Conservation (phyloP, 2,797 vertebrate genomes). For the Cossypha heuglini region DNA sequence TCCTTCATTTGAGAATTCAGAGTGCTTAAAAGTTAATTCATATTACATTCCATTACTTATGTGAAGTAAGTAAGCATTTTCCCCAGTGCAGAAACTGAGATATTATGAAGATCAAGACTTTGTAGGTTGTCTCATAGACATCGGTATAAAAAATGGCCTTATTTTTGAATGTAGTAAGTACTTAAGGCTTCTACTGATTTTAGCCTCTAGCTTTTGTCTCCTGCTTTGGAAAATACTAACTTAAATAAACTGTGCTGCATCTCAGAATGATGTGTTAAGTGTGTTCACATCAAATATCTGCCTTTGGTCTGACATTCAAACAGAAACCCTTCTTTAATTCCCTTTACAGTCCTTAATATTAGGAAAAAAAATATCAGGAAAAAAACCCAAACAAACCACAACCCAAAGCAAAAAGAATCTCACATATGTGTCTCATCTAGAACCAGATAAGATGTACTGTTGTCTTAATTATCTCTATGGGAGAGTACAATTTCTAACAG, state of each 20-base stretch:
- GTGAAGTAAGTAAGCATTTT: background rate
- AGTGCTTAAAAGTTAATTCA: constrained; percentile 8
- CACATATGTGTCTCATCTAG: background rate
- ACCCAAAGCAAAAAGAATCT: background rate
- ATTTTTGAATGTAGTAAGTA: background rate
- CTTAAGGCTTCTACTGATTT: background rate
- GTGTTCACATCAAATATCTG: background rate
- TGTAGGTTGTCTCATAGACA: background rate
- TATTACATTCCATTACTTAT: background rate
- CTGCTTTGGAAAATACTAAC: background rate
- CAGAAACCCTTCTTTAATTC: background rate
- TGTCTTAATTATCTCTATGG: background rate
- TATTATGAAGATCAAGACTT: background rate
- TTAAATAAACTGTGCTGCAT: background rate
- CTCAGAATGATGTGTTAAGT: background rate
- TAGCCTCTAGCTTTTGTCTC: background rate
- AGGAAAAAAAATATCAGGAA: background rate
- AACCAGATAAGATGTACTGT: background rate
- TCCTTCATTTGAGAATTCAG: constrained; percentile 7
- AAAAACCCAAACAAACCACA: background rate
- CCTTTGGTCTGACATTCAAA: background rate
- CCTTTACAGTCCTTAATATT: background rate
- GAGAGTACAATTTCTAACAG: background rate
- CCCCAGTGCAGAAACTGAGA: background rate
- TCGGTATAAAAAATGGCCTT: background rate